phyloP scores from a whole-genome alignment of 2,888 invertebrate species.

The Matsumyia berberina region DNA sequence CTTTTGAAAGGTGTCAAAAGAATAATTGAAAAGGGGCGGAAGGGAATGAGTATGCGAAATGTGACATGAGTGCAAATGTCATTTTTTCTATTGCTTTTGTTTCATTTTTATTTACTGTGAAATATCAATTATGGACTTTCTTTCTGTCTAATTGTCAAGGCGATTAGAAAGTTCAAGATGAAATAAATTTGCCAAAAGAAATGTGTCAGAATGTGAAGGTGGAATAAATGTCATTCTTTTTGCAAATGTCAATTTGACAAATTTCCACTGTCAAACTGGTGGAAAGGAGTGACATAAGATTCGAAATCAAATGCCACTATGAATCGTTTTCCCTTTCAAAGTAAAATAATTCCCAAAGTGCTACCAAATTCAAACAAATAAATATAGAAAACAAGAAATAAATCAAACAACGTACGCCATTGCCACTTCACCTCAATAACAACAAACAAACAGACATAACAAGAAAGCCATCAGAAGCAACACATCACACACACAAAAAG shows the following conservation, averaged over 20 bases:
- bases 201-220: background rate
- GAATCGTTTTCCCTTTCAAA: conserved; percentile 55
- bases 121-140: conserved; percentile 1
- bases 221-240: background rate
- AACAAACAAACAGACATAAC: conserved; percentile 51
- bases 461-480: conserved; percentile 15
- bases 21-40: conserved; percentile 2
- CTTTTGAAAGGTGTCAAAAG: conserved; percentile 18
- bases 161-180: background rate
- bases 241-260: background rate
- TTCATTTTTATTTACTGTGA: background rate
- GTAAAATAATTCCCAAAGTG: conserved; percentile 51
- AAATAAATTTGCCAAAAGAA: background rate
- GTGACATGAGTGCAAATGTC: background rate
- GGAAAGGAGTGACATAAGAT: conserved; percentile 52
- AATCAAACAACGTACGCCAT: conserved; percentile 62
- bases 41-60: too few relatives aligned
- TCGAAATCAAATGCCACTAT: conserved; percentile 45
- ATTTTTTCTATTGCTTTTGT: background rate
- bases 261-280: background rate
- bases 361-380: conserved; percentile 54
- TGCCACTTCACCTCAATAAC: conserved; percentile 71
- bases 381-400: conserved; percentile 37
- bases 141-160: background rate
- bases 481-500: conserved; percentile 12